Evolutionary conservation across 2,888 invertebrate species (phyloP).

Genomic region (Apodemia mormo): DNA sequence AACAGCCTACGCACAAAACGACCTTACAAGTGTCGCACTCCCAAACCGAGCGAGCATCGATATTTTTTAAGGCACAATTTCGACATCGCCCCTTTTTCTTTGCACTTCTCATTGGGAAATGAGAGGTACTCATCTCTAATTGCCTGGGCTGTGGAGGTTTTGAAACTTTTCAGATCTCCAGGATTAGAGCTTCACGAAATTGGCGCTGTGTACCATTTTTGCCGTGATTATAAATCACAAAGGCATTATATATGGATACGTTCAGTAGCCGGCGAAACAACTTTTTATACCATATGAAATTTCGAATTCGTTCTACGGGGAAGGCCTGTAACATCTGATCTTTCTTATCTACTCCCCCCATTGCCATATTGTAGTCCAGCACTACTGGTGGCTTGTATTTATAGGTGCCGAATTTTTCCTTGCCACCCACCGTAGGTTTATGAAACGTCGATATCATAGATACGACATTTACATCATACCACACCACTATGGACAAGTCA

Average conservation of each 20-base stretch:
- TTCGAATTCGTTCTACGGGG: conserved; percentile 17
- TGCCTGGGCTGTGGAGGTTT: too few species aligned
- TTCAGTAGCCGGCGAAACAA: conserved; percentile 27
- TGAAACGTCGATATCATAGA: conserved; percentile 1
- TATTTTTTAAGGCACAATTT: too few species aligned
- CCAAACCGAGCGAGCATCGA: too few species aligned
- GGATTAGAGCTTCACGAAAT: too few species aligned
- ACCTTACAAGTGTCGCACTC: too few species aligned
- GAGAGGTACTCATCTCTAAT: too few species aligned
- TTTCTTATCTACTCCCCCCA: conserved; percentile 12
- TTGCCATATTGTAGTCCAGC: not conserved
- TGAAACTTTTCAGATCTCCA: too few species aligned
- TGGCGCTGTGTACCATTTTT: too few species aligned
- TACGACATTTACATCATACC: not conserved
- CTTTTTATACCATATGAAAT: conserved; percentile 27
- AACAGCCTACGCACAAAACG: too few species aligned
- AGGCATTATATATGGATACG: conserved; percentile 12
- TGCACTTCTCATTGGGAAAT: too few species aligned
- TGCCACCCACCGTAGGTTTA: not conserved
- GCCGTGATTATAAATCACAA: too few species aligned
- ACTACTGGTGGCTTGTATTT: not conserved
- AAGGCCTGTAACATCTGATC: conserved; percentile 9
- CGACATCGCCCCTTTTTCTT: too few species aligned
- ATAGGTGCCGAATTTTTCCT: not conserved
- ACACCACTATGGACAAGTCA: not conserved